A percentile compares a stretch with the other conserved stretches of the same genome.
phyloP scores from a whole-genome alignment of 2,888 invertebrate species.

The Conchocele bisecta region DNA sequence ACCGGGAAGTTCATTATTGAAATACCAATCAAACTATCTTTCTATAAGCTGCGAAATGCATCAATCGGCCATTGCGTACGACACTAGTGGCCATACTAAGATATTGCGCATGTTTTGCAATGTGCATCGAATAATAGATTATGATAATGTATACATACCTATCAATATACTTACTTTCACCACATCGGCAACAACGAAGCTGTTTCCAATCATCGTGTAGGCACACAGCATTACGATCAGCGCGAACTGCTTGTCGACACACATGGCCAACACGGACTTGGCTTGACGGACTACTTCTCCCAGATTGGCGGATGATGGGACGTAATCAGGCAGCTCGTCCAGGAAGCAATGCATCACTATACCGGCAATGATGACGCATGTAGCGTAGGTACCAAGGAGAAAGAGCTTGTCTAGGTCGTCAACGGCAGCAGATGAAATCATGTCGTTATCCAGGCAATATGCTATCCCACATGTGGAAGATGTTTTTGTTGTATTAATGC shows the following conservation, averaged over 20 bases:
- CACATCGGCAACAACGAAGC: conserved; percentile 79
- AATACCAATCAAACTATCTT: too few relatives aligned
- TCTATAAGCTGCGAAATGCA: too few relatives aligned
- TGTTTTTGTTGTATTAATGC: not conserved
- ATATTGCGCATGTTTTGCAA: too few relatives aligned
- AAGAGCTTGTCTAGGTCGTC: conserved; percentile 68
- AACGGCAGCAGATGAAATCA: conserved; percentile 43
- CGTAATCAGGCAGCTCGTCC: conserved; percentile 70
- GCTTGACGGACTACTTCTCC: conserved; percentile 55
- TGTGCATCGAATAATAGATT: too few relatives aligned
- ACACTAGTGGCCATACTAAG: too few relatives aligned
- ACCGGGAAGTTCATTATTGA: too few relatives aligned
- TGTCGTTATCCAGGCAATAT: conserved; percentile 66
- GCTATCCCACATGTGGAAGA: conserved; percentile 66
- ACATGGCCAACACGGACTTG: conserved; percentile 68
- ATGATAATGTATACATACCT: not conserved
- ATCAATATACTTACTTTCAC: conserved; percentile 71
- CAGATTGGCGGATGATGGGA: conserved; percentile 36
- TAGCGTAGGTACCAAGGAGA: conserved; percentile 74
- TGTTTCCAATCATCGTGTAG: conserved; percentile 74
- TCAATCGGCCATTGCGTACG: too few relatives aligned
- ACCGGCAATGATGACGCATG: conserved; percentile 67
- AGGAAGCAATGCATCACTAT: conserved; percentile 68
- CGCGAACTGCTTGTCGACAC: conserved; percentile 67
- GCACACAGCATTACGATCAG: conserved; percentile 72